Evolutionary conservation across 2,797 vertebrate genomes (phyloP), one percentile per base, ranked within the genome.

Genomic region (Selene dorsalis): DNA sequence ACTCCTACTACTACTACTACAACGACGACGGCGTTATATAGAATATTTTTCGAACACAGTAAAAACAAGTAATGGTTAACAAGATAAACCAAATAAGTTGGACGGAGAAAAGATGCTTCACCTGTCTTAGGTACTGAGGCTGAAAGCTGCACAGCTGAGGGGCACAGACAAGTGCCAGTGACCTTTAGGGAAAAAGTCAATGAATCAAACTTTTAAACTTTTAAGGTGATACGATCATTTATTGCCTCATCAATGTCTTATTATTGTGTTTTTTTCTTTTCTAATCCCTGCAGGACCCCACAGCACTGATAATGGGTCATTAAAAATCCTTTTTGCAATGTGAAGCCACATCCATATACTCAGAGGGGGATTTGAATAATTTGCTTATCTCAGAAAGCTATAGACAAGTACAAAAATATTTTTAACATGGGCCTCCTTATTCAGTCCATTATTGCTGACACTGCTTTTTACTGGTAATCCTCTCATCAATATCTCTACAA

Each of bases 401-500:
- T 0, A 30, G 17, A 66, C 17, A n/a, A 11, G 2, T 4, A 6
- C 20, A 43, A n/a, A n/a, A n/a, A n/a, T n/a, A n/a, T n/a, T n/a
- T n/a, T n/a, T 10, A 52, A 22, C 11, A 43, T 58, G 9, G 14
- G 35, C 13, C 9, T 61, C 0, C 1, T 48, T n/a, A 35, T 35
- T 48, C 20, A 18, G 26, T 16, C 14, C 1, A 50, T 52, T 48
- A 11, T 16, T 53, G 28, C 45, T 66, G 22, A 74, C 12, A 3
- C 10, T 38, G 9, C 9, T 45, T 41, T 80, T 75, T 53, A 50
- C 53, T 10, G 5, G 17, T 32, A 64, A 57, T 45, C 16, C 3
- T 68, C 24, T n/a, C 4, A 55, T 73, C 59, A 24, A 45, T 63
- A 6, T 75, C 43, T n/a, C n/a, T n/a, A n/a, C n/a, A n/a, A n/a